These are phyloP conservation scores for Cavia porcellus DNA, from an alignment of 2,113 vertebrate species.

Conservation along the genomic window DNA sequence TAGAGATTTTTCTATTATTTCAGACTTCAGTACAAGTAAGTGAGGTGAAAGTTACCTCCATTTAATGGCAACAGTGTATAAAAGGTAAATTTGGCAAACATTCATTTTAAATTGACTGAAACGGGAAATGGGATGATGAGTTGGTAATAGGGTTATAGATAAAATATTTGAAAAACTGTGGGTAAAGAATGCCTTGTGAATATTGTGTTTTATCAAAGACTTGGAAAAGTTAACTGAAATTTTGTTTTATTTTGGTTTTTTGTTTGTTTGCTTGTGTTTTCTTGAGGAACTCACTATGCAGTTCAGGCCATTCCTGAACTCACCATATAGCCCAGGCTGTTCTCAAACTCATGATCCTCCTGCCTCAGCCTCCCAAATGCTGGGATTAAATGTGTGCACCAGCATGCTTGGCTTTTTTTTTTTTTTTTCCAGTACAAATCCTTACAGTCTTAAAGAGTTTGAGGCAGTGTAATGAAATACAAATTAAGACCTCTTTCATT, in stretches of 20 bases:
- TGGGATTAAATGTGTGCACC: not conserved
- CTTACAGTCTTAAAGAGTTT: not conserved
- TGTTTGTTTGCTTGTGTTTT: not conserved
- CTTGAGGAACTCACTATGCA: not conserved
- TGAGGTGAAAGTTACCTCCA: not conserved
- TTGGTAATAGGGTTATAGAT: not conserved
- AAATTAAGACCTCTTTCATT: not conserved
- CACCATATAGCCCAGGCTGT: no score
- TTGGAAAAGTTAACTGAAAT: not conserved
- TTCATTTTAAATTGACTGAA: not conserved
- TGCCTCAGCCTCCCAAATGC: not conserved
- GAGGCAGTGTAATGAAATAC: not conserved
- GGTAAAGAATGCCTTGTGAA: not conserved
- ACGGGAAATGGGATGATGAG: not conserved
- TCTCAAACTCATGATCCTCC: not conserved
- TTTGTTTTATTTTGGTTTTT: no score
- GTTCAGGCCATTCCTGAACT: no score
- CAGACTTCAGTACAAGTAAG: slow-evolving; percentile 20
- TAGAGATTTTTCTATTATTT: not conserved
- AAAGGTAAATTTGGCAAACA: not conserved
- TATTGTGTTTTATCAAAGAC: not conserved
- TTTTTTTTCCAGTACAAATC: not conserved
- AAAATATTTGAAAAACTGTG: not conserved
- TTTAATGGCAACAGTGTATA: not conserved
- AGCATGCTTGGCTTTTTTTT: not conserved